These are phyloP conservation scores for Phania funesta DNA, from an alignment of 2,888 invertebrate genomes.

Conservation along the genomic window DNA sequence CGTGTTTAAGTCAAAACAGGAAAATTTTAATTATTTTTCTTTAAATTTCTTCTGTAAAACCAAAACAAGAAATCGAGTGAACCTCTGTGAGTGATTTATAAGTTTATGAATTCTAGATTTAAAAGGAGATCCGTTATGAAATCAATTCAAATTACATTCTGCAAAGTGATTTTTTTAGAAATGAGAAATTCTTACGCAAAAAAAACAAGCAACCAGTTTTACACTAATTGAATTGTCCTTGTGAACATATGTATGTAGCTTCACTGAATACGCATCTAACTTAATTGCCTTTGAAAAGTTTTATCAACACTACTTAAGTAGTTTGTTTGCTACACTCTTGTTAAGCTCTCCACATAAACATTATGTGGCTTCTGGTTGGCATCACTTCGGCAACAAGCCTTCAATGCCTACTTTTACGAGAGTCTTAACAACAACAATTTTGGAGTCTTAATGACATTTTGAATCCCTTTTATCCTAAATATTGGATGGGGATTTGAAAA, in stretches of 20 bases:
- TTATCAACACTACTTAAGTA: slow-evolving; percentile 38
- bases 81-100: too few species aligned
- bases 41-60: not conserved
- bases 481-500: not conserved
- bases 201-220: too few species aligned
- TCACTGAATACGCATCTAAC: not conserved
- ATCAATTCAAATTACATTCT: too few species aligned
- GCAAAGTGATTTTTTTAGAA: too few species aligned
- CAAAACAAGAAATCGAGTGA: too few species aligned
- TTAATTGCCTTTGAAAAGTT: slow-evolving; percentile 38
- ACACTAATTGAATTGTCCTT: too few species aligned
- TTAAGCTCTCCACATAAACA: slow-evolving; percentile 24
- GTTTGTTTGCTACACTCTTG: slow-evolving; percentile 26
- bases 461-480: slow-evolving; percentile 41
- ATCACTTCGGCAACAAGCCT: slow-evolving; percentile 12
- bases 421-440: slow-evolving; percentile 32
- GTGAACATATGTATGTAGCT: too few species aligned
- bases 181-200: too few species aligned
- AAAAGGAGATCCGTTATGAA: too few species aligned
- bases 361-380: slow-evolving; percentile 37
- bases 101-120: too few species aligned
- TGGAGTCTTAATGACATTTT: slow-evolving; percentile 39
- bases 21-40: slow-evolving; percentile 15
- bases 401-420: slow-evolving; percentile 31
- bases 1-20: not conserved